Base-by-base conservation (phyloP, 92 coral and sea anemone species). In the Epizoanthus scotinus region DNA sequence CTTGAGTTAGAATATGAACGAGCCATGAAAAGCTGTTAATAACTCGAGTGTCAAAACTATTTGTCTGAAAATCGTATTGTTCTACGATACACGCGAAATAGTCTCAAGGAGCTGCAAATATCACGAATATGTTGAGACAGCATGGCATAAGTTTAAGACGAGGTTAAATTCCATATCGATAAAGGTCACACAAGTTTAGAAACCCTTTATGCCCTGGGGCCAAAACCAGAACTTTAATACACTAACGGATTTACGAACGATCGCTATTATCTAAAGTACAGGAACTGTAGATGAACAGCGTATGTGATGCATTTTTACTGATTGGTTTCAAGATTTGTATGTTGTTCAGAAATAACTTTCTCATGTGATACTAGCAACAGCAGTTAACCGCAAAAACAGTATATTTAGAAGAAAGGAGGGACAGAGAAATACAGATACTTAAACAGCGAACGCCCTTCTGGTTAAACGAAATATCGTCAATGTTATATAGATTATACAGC, bases 341-440 rank as follows among this genome's bases (percentile, higher is more conserved):
- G 17, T 47, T 38, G 3, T 1, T n/a, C 31, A 75, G 31, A 59
- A 59, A 28, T 25, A 9, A 25, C 34, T 74, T 75, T 57, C 21
- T 74, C 55, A 21, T 53, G 63, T 71, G 52, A 9, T 62, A 63
- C n/a, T n/a, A n/a, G n/a, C 31, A 15, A 44, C 61, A 59, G 15
- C 68, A 59, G 68, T 25, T 59, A 22, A 75, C 81, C 67, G 68
- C 81, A 75, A 75, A 21, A 22, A 36, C 81, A 75, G 81, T 75
- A 75, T 57, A 24, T 34, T 6, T 56, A 19, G 3, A 62, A 73
- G 36, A 49, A 54, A 74, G 49, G 81, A 58, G 55, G 40, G 65
- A 18, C 68, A 40, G 61, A 75, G 81, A 75, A n/a, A n/a, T 25
- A 29, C 26, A 75, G 81, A 75, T 55, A 31, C 27, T 55, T 17